Evolutionary conservation across 2,888 invertebrate genomes (phyloP).

Genomic region (Zygaena filipendulae): DNA sequence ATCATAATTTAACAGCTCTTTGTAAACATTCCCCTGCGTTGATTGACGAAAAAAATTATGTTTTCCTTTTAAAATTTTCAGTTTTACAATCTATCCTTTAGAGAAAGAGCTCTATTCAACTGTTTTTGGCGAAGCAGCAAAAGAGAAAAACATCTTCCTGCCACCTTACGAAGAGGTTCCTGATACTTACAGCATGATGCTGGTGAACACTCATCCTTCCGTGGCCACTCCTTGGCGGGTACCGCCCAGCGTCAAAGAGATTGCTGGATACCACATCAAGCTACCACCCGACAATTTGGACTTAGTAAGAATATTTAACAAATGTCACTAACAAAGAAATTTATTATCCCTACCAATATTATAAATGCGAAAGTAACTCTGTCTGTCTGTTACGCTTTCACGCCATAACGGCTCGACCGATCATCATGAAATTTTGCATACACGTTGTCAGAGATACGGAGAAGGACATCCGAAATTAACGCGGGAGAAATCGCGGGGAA

Average conservation of each 20-base stretch:
- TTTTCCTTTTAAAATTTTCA: no score
- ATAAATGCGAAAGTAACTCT: no score
- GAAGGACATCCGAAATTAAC: no score
- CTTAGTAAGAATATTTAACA: constrained; percentile 4
- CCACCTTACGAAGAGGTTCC: constrained; percentile 7
- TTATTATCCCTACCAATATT: no score
- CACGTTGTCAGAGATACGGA: no score
- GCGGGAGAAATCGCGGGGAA: no score
- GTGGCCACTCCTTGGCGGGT: constrained; percentile 11
- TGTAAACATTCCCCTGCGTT: not conserved
- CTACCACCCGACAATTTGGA: constrained; percentile 7
- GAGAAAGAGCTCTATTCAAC: constrained; percentile 11
- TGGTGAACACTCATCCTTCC: constrained; percentile 12
- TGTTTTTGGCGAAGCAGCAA: constrained; percentile 9
- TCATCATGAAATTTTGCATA: no score
- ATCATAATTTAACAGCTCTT: no score
- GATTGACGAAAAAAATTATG: no score
- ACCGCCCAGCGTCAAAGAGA: constrained; percentile 12
- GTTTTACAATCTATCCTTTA: constrained; percentile 6
- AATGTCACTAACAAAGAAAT: no score
- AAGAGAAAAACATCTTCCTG: constrained; percentile 7
- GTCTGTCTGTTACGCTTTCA: no score
- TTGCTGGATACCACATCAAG: constrained; percentile 14
- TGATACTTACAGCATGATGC: constrained; percentile 12
- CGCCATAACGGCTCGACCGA: no score